Base-by-base conservation (phyloP, 2,888 invertebrate genomes). In the Drosophila robusta region DNA sequence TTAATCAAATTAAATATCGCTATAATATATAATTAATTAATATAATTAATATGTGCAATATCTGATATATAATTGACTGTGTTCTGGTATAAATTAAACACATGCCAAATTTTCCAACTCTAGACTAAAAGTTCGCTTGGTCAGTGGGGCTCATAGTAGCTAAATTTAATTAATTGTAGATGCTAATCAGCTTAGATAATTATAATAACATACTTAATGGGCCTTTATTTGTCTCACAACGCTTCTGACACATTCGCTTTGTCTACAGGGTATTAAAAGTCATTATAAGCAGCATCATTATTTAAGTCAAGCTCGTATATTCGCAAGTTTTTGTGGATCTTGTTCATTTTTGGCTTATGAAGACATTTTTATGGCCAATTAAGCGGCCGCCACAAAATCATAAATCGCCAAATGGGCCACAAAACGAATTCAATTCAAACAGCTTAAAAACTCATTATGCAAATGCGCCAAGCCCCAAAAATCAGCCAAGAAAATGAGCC, bases 341-440 rank as follows among this genome's bases (percentile, higher is more conserved):
- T 29, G 18, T 36, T 45, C 18, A 38, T 45, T 61, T 61, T 62
- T 63, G 65, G 52, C 64, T 72, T 65, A 87, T 89, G 80, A 88
- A 89, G 87, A 86, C 89, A 80, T 86, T 89, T 87, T 89, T 88
- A 88, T 89, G 60, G 83, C 72, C 90, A 88, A 87, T 87, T 89
- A 87, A 86, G 79, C 54, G 60, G 56, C 64, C 39, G 74, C 69
- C 70, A 56, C 62, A 70, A 70, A 83, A 87, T 83, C 84, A 88
- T 87, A 87, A 87, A 83, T 77, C 50, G 64, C 65, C 68, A 65
- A 74, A 75, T 68, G 56, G 66, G 32, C 44, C 45, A 61, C 42
- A 52, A 69, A 67, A 47, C 61, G 62, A 64, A 86, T 86, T 89
- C 85, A 83, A 85, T 89, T 87, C 74, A 60, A 78, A 70, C 81